These are phyloP conservation scores for Trissoscelio sp. DNA, from an alignment of 2,888 invertebrate species.

Conservation along the genomic window DNA sequence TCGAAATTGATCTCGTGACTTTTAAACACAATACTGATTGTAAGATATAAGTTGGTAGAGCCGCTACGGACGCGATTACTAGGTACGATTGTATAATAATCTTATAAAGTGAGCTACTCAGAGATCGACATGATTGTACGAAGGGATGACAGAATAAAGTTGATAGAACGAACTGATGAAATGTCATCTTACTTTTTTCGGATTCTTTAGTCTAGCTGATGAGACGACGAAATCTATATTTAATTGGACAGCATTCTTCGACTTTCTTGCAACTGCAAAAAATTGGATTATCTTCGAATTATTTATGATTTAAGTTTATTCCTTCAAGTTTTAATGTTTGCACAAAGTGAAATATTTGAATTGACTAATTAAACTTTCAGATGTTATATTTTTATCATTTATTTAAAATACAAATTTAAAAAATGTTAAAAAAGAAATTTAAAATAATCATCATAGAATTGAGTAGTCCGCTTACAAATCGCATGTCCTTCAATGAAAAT, in stretches of 20 bases:
- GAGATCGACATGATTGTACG: constrained; percentile 45
- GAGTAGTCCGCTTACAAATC: too few species aligned
- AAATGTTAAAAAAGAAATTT: too few species aligned
- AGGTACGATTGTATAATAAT: constrained; percentile 34
- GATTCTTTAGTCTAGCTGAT: background rate
- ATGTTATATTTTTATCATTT: too few species aligned
- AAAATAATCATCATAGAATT: too few species aligned
- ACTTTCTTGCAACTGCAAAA: background rate
- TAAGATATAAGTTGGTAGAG: constrained; percentile 23
- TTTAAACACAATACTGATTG: constrained; percentile 45
- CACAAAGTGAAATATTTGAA: too few species aligned
- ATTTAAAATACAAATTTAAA: too few species aligned
- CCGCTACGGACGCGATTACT: constrained; percentile 13
- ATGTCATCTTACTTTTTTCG: constrained; percentile 27
- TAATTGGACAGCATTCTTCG: constrained; percentile 13
- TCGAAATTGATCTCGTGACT: constrained; percentile 30
- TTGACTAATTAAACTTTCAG: too few species aligned
- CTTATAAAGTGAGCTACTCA: constrained; percentile 33
- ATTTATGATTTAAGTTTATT: too few species aligned
- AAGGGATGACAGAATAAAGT: constrained; percentile 25
- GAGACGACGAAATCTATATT: constrained; percentile 24
- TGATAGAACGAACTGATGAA: constrained; percentile 30
- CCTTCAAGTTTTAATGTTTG: too few species aligned
- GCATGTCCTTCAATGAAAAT: too few species aligned
- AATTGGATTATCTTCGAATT: background rate